phyloP scores from a whole-genome alignment of 1,140 invertebrate genomes.

The Spodoptera frugiperda region DNA sequence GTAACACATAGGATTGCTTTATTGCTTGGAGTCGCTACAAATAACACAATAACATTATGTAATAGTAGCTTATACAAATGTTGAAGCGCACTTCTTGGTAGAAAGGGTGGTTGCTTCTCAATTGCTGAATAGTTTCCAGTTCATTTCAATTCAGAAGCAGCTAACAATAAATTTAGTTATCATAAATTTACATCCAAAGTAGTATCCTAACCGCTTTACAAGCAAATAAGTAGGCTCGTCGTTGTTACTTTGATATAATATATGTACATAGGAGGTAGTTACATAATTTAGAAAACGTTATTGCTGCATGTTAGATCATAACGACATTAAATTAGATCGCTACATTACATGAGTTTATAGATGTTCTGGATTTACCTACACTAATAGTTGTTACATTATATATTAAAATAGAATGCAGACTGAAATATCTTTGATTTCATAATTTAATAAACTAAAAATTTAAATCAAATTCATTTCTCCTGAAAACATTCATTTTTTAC shows the following conservation, averaged over 20 bases:
- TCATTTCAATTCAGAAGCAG: no score
- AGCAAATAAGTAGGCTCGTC: no score
- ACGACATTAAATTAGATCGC: neutral
- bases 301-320: neutral
- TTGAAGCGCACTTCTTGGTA: no score
- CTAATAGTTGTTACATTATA: conserved; percentile 29
- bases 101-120: no score
- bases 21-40: conserved; percentile 2
- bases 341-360: neutral
- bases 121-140: no score
- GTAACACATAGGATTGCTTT: neutral
- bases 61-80: neutral
- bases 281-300: conserved; percentile 1
- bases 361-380: conserved; percentile 14
- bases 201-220: no score
- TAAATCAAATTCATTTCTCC: conserved; percentile 18
- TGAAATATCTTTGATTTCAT: conserved; percentile 28
- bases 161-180: no score
- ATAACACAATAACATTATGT: conserved; percentile 9
- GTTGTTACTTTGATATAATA: no score
- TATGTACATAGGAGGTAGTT: neutral
- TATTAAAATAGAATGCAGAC: conserved; percentile 38
- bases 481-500: conserved; percentile 39
- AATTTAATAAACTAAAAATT: conserved; percentile 29
- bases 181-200: no score